These are phyloP conservation scores for Galeopsomyia nigrocyanea DNA, from an alignment of 2,888 invertebrate genomes.

Conservation along the genomic window DNA sequence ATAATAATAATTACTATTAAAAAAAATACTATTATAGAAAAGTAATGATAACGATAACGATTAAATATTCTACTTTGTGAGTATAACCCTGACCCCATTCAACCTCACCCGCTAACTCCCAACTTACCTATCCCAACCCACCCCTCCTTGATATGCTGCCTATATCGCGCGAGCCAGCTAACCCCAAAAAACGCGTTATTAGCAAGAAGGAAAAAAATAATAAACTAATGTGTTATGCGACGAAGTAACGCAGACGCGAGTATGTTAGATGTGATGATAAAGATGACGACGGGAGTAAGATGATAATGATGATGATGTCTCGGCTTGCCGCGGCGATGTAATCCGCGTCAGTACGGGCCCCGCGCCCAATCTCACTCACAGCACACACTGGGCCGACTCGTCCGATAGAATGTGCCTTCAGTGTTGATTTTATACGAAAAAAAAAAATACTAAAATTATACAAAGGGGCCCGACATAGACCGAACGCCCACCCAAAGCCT, in stretches of 20 bases:
- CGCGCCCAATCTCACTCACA: constrained; percentile 75
- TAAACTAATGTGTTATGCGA: constrained; percentile 14
- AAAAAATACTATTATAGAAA: constrained; percentile 35
- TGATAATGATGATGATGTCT: neutral
- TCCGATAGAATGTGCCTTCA: constrained; percentile 97
- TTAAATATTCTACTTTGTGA: constrained; percentile 52
- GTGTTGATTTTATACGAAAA: constrained; percentile 89
- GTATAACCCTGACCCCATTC: constrained; percentile 25
- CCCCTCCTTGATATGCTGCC: constrained; percentile 27
- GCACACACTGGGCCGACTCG: constrained; percentile 90
- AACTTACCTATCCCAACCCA: constrained; percentile 37
- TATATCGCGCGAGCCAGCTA: constrained; percentile 51
- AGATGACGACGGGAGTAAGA: constrained; percentile 2
- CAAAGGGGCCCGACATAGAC: constrained; percentile 91
- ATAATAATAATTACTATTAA: constrained; percentile 42
- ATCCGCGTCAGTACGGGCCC: constrained; percentile 60
- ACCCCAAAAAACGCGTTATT: constrained; percentile 46
- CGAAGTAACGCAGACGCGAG: neutral
- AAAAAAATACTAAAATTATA: constrained; percentile 81
- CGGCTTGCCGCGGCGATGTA: constrained; percentile 60
- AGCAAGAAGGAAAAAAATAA: constrained; percentile 39
- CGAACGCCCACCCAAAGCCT: constrained; percentile 79
- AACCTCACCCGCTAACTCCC: constrained; percentile 39
- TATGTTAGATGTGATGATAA: constrained; percentile 29
- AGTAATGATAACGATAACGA: constrained; percentile 42